Conservation (phyloP, 2,113 vertebrate genomes). For the Lasiurus borealis region DNA sequence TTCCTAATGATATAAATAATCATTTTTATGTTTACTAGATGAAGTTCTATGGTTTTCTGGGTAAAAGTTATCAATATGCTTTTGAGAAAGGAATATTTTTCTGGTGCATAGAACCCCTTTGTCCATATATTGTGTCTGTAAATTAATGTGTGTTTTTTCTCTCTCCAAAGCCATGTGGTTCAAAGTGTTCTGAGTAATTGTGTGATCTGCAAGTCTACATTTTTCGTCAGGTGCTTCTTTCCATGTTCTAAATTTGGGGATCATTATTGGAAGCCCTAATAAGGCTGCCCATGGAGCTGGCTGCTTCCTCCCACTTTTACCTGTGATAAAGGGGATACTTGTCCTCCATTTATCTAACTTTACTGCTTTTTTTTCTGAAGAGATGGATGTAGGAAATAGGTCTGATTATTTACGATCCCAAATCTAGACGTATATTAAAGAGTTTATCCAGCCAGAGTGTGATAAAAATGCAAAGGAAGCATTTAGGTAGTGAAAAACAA, state of each 20-base stretch:
- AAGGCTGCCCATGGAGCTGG: too few species aligned
- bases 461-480: background rate
- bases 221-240: background rate
- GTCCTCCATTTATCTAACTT: background rate
- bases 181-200: background rate
- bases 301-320: background rate
- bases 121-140: background rate
- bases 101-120: background rate
- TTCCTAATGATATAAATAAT: background rate
- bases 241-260: background rate
- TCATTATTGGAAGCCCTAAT: background rate
- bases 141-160: background rate
- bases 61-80: background rate
- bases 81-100: conserved; percentile 18
- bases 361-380: background rate
- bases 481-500: background rate
- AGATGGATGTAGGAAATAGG: background rate
- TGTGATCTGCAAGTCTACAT: background rate
- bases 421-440: background rate
- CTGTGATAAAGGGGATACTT: background rate
- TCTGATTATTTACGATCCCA: background rate
- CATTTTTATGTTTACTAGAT: background rate
- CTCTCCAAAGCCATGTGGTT: background rate
- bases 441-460: background rate
- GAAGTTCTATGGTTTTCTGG: background rate